Conservation (phyloP, 2,113 vertebrate genomes). For the Coryphaenoides rupestris region DNA sequence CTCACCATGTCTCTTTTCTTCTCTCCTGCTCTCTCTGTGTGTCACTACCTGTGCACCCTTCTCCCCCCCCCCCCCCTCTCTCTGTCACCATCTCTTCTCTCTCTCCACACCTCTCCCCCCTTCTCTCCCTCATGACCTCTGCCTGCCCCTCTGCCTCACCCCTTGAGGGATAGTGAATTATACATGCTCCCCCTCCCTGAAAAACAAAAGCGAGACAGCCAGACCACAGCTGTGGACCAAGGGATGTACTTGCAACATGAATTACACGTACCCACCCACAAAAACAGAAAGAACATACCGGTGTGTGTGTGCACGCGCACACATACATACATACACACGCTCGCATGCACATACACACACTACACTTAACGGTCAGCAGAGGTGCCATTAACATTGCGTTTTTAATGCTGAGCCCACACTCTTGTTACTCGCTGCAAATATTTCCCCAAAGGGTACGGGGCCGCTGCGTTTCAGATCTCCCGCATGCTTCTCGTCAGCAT, state of each 20-base stretch:
- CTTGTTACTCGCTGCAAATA: constrained; percentile 22
- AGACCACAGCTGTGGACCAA: constrained; percentile 46
- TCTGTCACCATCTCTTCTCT: background rate
- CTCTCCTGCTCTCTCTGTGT: background rate
- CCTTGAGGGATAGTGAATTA: constrained; percentile 57
- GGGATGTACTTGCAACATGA: constrained; percentile 22
- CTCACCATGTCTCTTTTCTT: too few species aligned
- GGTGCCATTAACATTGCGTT: constrained; percentile 24
- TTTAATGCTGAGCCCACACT: constrained; percentile 36
- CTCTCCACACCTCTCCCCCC: background rate
- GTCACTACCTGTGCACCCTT: background rate
- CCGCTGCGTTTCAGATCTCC: constrained; percentile 1
- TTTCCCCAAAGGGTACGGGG: constrained; percentile 28
- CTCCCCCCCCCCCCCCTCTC: background rate
- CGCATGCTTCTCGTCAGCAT: constrained; percentile 20
- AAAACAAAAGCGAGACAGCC: constrained; percentile 60
- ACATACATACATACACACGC: background rate
- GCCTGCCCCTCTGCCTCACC: constrained; percentile 1
- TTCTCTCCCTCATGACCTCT: constrained; percentile 21
- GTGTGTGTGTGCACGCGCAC: constrained; percentile 1
- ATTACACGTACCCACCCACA: background rate
- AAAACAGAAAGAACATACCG: background rate
- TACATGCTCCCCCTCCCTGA: constrained; percentile 46
- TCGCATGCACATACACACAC: background rate
- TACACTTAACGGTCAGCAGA: constrained; percentile 34